phyloP scores from a whole-genome alignment of 2,888 invertebrate species.

The Apamea epomidion region DNA sequence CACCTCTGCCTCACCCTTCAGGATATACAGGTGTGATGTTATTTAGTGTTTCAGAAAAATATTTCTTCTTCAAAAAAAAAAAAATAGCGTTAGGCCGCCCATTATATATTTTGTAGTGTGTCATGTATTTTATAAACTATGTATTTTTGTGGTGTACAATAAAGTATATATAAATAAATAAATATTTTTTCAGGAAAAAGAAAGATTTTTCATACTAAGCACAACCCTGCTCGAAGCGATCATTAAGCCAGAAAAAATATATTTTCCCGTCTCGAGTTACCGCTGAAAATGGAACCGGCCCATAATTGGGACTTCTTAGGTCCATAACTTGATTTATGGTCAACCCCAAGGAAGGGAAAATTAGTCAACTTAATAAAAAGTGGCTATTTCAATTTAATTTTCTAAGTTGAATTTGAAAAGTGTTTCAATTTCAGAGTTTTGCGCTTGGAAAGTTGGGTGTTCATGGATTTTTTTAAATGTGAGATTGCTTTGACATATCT shows the following conservation, averaged over 20 bases:
- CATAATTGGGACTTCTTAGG: constrained; percentile 67
- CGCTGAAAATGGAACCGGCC: constrained; percentile 47
- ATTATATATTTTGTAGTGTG: no score
- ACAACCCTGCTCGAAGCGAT: constrained; percentile 34
- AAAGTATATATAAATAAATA: no score
- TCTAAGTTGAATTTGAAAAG: constrained; percentile 22
- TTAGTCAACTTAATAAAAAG: constrained; percentile 37
- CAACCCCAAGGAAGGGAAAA: constrained; percentile 5
- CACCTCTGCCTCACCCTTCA: no score
- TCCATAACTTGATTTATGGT: constrained; percentile 65
- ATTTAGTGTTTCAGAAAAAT: no score
- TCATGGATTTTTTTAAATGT: not conserved
- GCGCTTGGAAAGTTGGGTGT: not conserved
- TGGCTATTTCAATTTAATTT: constrained; percentile 8
- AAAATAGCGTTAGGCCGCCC: no score
- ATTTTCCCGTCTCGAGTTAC: constrained; percentile 55
- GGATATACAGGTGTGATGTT: no score
- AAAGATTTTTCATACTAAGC: not conserved
- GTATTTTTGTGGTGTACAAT: no score
- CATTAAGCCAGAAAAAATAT: constrained; percentile 51
- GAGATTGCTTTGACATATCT: not conserved
- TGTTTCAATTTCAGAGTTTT: constrained; percentile 13
- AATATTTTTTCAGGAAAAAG: no score
- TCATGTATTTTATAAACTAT: no score
- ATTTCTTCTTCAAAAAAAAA: no score